Evolutionary conservation across 2,888 invertebrate genomes (phyloP).

Genomic region (Eupithecia pulchellata): DNA sequence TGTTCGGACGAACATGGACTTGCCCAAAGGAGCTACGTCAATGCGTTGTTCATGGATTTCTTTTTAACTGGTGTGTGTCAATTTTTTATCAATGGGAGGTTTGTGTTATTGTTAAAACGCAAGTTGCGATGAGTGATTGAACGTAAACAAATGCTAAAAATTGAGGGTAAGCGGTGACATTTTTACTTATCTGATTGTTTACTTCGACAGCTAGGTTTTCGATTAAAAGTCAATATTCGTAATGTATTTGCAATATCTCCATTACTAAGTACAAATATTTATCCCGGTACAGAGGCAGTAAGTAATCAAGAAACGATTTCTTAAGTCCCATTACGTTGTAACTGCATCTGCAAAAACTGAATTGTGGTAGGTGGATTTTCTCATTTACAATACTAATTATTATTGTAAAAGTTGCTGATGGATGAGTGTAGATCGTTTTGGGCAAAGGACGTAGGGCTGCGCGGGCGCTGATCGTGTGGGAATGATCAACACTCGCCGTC

Average conservation of each 20-base stretch:
- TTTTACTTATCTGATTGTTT: conserved; percentile 53
- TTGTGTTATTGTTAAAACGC: conserved; percentile 43
- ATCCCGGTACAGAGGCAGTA: conserved; percentile 16
- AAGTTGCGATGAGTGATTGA: conserved; percentile 53
- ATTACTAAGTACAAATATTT: conserved; percentile 36
- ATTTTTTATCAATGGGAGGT: conserved; percentile 52
- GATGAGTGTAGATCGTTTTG: conserved; percentile 65
- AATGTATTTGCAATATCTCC: conserved; percentile 36
- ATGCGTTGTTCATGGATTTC: conserved; percentile 86
- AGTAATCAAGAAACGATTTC: conserved; percentile 36
- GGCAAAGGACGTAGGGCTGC: conserved; percentile 58
- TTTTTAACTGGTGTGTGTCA: conserved; percentile 83
- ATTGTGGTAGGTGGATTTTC: conserved; percentile 25
- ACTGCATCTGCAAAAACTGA: conserved; percentile 32
- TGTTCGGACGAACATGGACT: conserved; percentile 82
- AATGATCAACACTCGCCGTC: conserved; percentile 78
- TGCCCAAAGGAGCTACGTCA: conserved; percentile 80
- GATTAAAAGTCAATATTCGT: conserved; percentile 33
- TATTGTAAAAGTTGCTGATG: conserved; percentile 37
- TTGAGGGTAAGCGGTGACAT: conserved; percentile 59
- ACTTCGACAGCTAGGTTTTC: conserved; percentile 39
- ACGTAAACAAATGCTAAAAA: conserved; percentile 60
- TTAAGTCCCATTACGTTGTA: conserved; percentile 33
- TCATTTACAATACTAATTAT: conserved; percentile 38
- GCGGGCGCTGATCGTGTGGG: conserved; percentile 72